These are phyloP conservation scores for Trissoscelio sp. DNA, from an alignment of 2,888 invertebrate species.

Conservation along the genomic window DNA sequence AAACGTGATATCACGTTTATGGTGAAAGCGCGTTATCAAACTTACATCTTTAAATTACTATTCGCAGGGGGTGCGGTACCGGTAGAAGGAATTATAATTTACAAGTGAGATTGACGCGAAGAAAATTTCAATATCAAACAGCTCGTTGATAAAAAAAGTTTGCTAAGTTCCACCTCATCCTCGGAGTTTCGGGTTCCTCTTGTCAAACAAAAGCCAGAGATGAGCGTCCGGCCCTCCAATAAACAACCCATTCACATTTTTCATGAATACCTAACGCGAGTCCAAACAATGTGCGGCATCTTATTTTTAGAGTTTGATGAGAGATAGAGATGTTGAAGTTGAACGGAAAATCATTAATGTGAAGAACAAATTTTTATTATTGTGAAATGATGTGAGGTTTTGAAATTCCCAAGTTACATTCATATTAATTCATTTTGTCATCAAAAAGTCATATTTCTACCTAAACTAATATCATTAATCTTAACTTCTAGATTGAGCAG, in stretches of 20 bases:
- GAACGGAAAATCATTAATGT: not conserved
- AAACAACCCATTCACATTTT: conserved; percentile 57
- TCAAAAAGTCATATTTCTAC: no score
- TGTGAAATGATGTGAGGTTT: no score
- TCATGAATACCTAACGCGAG: conserved; percentile 49
- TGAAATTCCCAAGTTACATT: no score
- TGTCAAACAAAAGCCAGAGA: conserved; percentile 48
- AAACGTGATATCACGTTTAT: not conserved
- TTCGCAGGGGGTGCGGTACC: not conserved
- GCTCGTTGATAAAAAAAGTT: conserved; percentile 27
- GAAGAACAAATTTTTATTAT: not conserved
- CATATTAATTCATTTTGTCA: no score
- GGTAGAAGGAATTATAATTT: conserved; percentile 26
- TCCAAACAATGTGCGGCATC: conserved; percentile 13
- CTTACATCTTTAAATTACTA: conserved; percentile 22
- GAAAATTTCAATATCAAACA: conserved; percentile 50
- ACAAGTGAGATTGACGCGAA: not conserved
- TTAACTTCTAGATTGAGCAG: no score
- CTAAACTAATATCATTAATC: no score
- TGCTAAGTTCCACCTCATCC: not conserved
- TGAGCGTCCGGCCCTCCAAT: conserved; percentile 48
- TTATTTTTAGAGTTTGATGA: conserved; percentile 7
- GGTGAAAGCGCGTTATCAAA: not conserved
- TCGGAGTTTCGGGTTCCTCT: conserved; percentile 19
- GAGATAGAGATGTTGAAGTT: not conserved